Evolutionary conservation across 2,888 invertebrate species (phyloP), one percentile per base, ranked within the genome.

Genomic region (Hartigia nigra): DNA sequence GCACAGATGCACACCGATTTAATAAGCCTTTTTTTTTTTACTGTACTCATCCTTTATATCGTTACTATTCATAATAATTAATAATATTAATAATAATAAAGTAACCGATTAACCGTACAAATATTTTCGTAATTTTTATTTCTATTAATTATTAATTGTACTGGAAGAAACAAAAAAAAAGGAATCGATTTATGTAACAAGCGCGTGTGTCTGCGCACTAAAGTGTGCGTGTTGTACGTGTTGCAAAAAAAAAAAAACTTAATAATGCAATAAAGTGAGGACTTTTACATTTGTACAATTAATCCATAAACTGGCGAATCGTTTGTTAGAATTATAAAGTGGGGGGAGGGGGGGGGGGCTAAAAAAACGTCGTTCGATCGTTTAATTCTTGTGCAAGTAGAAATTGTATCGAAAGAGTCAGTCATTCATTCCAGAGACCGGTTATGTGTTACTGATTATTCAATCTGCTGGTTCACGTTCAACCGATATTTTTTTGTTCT

Each of bases 81-180:
- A 70, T 55, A 77, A 78, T 72, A 78, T 77, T 37, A 55, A 69
- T 36, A 39, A 69, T 31, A 70, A 75, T 69, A 39, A 76, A n/a
- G 12, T 76, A 76, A 76, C n/a, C 76, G 23, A 76, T 76, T 76
- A 76, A 76, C 76, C 76, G 69, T 76, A 76, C 76, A 76, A 76
- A 76, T 76, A 76, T 76, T 76, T 39, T 76, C 76, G 34, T 76
- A 76, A n/a, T 76, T 70, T 32, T 76, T 76, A 76, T 69, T 39
- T 76, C 39, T 76, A 76, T 36, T 76, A 76, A 35, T 69, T 76
- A 69, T 32, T 69, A 76, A 32, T 76, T 69, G 31, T 75, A 36
- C 12, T 31, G n/a, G 14, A 36, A 23, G 32, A 12, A 69, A 32
- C n/a, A n/a, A 37, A 69, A 0, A 76, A 9, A 32, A 39, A 12